Conservation (phyloP, 1,140 invertebrate genomes). For the Leptopilina boulardi region DNA sequence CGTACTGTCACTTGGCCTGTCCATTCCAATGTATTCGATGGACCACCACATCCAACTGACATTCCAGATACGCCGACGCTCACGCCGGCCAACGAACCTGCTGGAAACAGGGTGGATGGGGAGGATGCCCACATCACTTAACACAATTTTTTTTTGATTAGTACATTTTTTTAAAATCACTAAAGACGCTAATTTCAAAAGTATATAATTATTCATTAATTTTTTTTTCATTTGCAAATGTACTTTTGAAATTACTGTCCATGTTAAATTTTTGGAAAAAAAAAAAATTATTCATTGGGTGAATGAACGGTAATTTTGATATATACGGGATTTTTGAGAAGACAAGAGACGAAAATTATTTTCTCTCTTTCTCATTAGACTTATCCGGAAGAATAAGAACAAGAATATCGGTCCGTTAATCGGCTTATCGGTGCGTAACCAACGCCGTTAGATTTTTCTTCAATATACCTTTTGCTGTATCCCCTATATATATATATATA, state of each 20-base stretch:
- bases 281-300: not conserved
- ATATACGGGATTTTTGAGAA: not conserved
- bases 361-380: not conserved
- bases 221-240: too few species aligned
- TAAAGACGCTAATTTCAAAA: not conserved
- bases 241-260: too few species aligned
- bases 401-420: slow-evolving; percentile 52
- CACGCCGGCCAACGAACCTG: slow-evolving; percentile 81
- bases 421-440: slow-evolving; percentile 49
- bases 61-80: slow-evolving; percentile 79
- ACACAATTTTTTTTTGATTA: slow-evolving; percentile 77
- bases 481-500: too few species aligned
- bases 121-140: slow-evolving; percentile 81
- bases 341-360: not conserved
- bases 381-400: slow-evolving; percentile 42
- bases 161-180: too few species aligned
- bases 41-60: slow-evolving; percentile 80
- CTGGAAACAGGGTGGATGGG: slow-evolving; percentile 77
- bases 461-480: not conserved
- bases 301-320: slow-evolving; percentile 28
- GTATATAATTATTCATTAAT: too few species aligned
- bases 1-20: slow-evolving; percentile 93
- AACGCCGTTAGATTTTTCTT: slow-evolving; percentile 47
- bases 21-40: slow-evolving; percentile 90
- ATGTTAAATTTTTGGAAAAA: too few species aligned